Evolutionary conservation across 1,140 invertebrate species (phyloP).

Genomic region (Theocolax elegans): DNA sequence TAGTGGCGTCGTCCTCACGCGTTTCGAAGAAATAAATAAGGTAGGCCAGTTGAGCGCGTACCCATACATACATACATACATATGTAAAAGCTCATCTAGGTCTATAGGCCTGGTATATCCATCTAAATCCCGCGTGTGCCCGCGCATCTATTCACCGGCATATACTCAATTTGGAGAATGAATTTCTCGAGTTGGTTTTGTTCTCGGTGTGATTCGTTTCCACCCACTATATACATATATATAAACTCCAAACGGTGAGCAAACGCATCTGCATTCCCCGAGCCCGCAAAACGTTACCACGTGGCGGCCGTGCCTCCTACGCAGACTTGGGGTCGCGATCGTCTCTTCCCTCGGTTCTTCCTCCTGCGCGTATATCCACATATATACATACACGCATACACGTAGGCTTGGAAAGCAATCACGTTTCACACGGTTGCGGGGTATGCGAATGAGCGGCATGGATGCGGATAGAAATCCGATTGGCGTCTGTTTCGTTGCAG

Average conservation of each 20-base stretch:
- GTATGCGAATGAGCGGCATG: constrained; percentile 8
- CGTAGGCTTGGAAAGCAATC: constrained; percentile 5
- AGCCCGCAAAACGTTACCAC: background rate
- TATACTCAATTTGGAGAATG: too few relatives aligned
- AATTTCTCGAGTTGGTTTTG: too few relatives aligned
- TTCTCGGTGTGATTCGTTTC: too few relatives aligned
- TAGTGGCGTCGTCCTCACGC: background rate
- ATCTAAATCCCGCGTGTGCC: too few relatives aligned
- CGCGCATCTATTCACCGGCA: too few relatives aligned
- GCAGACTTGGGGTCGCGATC: background rate
- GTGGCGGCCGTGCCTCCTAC: background rate
- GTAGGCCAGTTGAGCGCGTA: background rate
- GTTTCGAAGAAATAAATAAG: constrained; percentile 16
- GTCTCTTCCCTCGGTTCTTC: too few relatives aligned
- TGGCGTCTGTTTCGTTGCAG: background rate
- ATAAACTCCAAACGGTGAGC: too few relatives aligned
- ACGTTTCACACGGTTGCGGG: constrained; percentile 16
- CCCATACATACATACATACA: too few relatives aligned
- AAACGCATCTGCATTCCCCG: background rate
- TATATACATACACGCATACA: background rate
- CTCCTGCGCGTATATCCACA: background rate
- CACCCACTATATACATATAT: too few relatives aligned
- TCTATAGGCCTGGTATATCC: too few relatives aligned
- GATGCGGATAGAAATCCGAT: constrained; percentile 16
- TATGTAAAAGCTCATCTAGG: too few relatives aligned